Conservation (phyloP, 2,113 vertebrate genomes). For the Illadopsis cleaveri region DNA sequence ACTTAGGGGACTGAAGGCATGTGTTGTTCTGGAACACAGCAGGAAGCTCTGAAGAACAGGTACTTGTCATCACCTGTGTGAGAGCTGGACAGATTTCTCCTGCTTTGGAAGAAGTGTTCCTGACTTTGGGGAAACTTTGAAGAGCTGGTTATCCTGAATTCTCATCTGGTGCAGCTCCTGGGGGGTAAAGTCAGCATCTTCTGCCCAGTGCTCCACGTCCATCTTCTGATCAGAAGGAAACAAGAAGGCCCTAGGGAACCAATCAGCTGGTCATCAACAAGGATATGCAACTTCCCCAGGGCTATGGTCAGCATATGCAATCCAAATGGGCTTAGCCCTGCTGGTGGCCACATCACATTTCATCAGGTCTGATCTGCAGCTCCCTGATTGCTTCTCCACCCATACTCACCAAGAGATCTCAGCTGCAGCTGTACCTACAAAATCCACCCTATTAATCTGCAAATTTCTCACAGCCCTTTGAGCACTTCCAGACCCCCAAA, state of each 20-base stretch:
- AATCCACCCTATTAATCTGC: background rate
- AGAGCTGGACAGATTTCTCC: constrained; percentile 80
- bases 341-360: background rate
- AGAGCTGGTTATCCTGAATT: constrained; percentile 83
- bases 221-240: constrained; percentile 90
- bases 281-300: background rate
- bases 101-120: constrained; percentile 84
- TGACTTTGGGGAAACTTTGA: constrained; percentile 81
- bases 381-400: background rate
- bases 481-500: background rate
- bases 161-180: constrained; percentile 85
- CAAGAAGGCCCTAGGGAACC: constrained; percentile 82
- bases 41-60: background rate
- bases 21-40: background rate
- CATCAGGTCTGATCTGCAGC: background rate
- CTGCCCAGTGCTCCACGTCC: constrained; percentile 85
- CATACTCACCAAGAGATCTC: background rate
- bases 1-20: background rate
- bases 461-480: background rate
- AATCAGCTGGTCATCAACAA: background rate
- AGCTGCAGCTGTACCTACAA: background rate
- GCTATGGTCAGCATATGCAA: background rate
- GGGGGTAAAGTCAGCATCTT: constrained; percentile 76
- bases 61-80: constrained; percentile 79
- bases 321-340: background rate